Evolutionary conservation across 2,797 vertebrate genomes (phyloP), one percentile per base, ranked within the genome.

Genomic region (Tadarida brasiliensis): DNA sequence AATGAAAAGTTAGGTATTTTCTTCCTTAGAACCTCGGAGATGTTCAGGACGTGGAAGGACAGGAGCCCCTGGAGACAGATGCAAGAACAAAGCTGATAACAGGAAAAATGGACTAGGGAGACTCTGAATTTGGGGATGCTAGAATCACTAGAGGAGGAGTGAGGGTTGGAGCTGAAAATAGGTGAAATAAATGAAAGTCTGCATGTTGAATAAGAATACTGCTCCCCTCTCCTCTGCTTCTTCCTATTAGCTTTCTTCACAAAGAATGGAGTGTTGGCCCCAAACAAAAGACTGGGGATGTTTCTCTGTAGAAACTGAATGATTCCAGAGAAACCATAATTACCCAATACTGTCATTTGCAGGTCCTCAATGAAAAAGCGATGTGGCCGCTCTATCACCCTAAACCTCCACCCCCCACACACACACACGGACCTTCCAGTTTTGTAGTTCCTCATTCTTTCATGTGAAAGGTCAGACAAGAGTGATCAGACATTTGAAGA

Each of bases 381-480:
- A 20, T 49, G 26, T 1, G 28, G 47, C 7, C 83, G 20, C n/a
- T 74, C 51, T 28, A 19, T 71, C 56, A 77, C 39, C 30, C 24
- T 87, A 35, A 5, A 63, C n/a, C 57, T 15, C 39, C 8, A 16
- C 28, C 73, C 61, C 16, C 12, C 11, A 39, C 39, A 39, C 39
- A 39, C 6, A 11, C 5, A 49, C 2, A 15, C 16, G 28, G 30
- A 80, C 44, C n/a, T 82, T 57, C 73, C 17, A 80, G 19, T 54
- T 90, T 93, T 54, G n/a, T 63, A 59, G 33, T 70, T 83, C 20
- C 17, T 77, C 22, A 71, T 68, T 92, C 35, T 80, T 87, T 84
- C 30, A 17, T 94, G 70, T 65, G 65, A 95, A 87, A n/a, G 7
- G 28, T 19, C 51, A 92, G 35, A 28, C 19, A 68, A 73, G 26